Evolutionary conservation across 1,140 invertebrate genomes (phyloP).

Genomic region (Theocolax elegans): DNA sequence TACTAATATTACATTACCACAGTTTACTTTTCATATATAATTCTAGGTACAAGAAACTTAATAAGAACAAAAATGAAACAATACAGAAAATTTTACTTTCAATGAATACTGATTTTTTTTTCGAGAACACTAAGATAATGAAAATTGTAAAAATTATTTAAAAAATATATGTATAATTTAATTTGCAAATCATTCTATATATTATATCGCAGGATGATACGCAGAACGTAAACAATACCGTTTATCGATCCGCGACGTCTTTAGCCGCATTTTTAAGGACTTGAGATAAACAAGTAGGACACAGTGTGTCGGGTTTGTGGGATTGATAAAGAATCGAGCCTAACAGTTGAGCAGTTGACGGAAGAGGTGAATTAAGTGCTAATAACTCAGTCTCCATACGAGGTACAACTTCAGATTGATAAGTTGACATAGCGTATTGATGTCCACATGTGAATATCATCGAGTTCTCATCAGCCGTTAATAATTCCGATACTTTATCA

Average conservation of each 20-base stretch:
- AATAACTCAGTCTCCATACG: constrained; percentile 63
- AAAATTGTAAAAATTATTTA: no score
- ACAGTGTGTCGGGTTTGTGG: constrained; percentile 59
- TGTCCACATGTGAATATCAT: constrained; percentile 67
- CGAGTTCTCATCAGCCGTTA: constrained; percentile 58
- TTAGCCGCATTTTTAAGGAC: constrained; percentile 47
- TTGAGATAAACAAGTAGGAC: constrained; percentile 60
- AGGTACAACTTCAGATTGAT: constrained; percentile 59
- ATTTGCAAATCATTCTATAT: no score
- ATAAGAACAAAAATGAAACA: no score
- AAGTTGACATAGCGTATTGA: constrained; percentile 60
- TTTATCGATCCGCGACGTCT: constrained; percentile 33
- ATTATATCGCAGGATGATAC: no score
- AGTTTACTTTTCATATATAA: no score
- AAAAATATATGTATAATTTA: no score
- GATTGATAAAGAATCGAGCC: constrained; percentile 53
- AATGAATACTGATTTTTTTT: no score
- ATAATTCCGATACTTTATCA: constrained; percentile 56
- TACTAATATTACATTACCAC: no score
- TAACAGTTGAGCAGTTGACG: constrained; percentile 60
- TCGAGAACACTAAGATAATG: no score
- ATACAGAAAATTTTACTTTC: no score
- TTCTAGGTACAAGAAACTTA: no score
- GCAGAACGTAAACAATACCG: no score
- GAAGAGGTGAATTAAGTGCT: constrained; percentile 55